phyloP scores from a whole-genome alignment of 2,113 vertebrate species.

The Pygoscelis antarcticus region DNA sequence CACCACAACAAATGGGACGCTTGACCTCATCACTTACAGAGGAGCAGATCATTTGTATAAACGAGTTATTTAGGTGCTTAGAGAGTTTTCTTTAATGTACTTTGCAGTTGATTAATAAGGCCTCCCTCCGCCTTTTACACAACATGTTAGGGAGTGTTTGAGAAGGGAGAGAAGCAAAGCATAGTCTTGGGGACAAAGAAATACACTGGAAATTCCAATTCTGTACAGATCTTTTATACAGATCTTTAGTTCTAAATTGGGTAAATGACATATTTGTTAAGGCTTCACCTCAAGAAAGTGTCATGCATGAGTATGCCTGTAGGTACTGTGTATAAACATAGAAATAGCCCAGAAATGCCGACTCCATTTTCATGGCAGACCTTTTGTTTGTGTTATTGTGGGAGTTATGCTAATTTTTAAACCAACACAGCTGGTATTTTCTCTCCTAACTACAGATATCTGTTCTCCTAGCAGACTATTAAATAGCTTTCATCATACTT shows the following conservation, averaged over 20 bases:
- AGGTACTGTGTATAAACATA: neutral
- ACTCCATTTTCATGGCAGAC: neutral
- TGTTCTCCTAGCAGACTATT: neutral
- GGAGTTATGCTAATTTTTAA: neutral
- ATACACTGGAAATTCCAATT: neutral
- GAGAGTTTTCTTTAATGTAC: neutral
- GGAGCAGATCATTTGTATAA: conserved; percentile 38
- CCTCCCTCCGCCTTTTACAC: neutral
- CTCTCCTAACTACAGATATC: neutral
- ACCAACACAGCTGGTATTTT: neutral
- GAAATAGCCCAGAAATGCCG: neutral
- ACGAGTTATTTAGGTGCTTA: conserved; percentile 27
- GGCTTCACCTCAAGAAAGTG: neutral
- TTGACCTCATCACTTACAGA: neutral
- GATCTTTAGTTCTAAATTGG: neutral
- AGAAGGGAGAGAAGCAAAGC: neutral
- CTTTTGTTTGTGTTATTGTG: neutral
- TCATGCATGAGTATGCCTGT: neutral
- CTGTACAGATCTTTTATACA: neutral
- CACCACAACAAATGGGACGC: neutral
- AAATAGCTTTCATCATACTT: neutral
- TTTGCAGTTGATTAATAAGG: conserved; percentile 8
- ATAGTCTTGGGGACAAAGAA: neutral
- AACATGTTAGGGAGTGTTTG: neutral
- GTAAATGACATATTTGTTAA: neutral